Conservation (phyloP, 2,113 vertebrate species). For the Psittacula cyanocephala region DNA sequence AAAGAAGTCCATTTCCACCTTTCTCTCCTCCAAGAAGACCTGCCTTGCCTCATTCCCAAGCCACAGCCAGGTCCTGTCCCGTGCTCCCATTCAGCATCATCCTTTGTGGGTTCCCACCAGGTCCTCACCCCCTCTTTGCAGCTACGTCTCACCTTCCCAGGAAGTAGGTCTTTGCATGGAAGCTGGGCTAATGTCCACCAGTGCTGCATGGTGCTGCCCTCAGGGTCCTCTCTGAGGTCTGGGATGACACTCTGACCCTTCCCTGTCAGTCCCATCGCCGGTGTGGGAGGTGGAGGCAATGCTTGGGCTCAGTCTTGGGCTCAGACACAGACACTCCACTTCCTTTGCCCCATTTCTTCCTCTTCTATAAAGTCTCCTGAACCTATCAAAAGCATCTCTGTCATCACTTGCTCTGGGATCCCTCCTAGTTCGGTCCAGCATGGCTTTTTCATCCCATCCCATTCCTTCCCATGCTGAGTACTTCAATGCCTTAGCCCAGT, state of each 20-base stretch:
- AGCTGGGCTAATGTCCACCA: neutral
- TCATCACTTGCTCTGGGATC: neutral
- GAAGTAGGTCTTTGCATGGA: neutral
- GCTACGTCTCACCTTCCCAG: accelerated
- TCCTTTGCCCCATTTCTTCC: neutral
- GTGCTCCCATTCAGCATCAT: neutral
- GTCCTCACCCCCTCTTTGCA: neutral
- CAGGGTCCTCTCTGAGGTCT: neutral
- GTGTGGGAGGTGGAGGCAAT: neutral
- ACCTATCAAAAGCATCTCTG: neutral
- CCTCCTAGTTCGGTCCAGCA: accelerated
- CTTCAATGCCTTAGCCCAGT: neutral
- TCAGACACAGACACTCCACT: neutral
- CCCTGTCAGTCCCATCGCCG: accelerated
- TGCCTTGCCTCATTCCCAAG: neutral
- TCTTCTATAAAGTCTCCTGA: neutral
- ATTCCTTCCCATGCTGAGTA: neutral
- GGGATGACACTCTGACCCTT: neutral
- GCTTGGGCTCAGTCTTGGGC: neutral
- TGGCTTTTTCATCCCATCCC: neutral
- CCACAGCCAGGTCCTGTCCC: neutral
- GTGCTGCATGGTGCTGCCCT: no score
- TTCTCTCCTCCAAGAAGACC: neutral
- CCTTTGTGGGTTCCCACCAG: accelerated
- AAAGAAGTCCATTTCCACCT: neutral